These are phyloP conservation scores for Dufourea novaeangliae DNA, from an alignment of 1,140 invertebrate genomes.

Conservation along the genomic window DNA sequence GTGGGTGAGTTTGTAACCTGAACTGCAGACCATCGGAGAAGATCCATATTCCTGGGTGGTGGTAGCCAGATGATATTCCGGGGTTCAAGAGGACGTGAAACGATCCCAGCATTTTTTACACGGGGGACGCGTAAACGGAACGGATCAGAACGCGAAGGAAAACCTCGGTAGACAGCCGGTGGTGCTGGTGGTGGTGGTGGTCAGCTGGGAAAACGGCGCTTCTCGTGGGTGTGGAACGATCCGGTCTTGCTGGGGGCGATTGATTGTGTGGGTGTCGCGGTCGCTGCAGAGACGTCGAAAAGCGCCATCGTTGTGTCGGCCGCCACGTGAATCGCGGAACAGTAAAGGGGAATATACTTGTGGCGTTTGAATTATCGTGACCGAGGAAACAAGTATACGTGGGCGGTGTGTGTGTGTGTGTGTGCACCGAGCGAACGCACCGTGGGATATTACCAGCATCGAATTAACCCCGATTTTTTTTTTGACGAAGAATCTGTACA, in stretches of 20 bases:
- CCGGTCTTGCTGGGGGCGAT: constrained; percentile 57
- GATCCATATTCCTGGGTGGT: too few relatives aligned
- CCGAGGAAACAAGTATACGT: background rate
- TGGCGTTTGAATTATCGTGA: constrained; percentile 30
- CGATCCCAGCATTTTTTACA: too few relatives aligned
- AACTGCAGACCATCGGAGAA: too few relatives aligned
- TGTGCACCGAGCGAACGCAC: background rate
- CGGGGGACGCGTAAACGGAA: too few relatives aligned
- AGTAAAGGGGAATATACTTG: constrained; percentile 20
- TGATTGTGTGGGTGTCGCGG: constrained; percentile 66
- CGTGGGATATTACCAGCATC: background rate
- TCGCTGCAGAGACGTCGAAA: constrained; percentile 60
- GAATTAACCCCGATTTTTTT: background rate
- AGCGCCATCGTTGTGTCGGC: constrained; percentile 64
- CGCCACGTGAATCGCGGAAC: constrained; percentile 64
- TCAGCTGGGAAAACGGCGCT: constrained; percentile 41
- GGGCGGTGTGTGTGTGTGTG: too few relatives aligned
- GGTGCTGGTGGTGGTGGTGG: too few relatives aligned
- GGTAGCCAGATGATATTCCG: too few relatives aligned
- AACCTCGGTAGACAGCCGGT: constrained; percentile 26
- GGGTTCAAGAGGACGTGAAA: too few relatives aligned
- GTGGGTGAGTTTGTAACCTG: constrained; percentile 26
- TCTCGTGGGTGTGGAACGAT: constrained; percentile 65
- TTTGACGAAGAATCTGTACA: too few relatives aligned
- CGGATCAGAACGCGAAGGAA: background rate